Percentiles rank a stretch among this genome's conserved stretches.
Conservation (phyloP, 2,113 vertebrate genomes). For the Tetrao urogallus region DNA sequence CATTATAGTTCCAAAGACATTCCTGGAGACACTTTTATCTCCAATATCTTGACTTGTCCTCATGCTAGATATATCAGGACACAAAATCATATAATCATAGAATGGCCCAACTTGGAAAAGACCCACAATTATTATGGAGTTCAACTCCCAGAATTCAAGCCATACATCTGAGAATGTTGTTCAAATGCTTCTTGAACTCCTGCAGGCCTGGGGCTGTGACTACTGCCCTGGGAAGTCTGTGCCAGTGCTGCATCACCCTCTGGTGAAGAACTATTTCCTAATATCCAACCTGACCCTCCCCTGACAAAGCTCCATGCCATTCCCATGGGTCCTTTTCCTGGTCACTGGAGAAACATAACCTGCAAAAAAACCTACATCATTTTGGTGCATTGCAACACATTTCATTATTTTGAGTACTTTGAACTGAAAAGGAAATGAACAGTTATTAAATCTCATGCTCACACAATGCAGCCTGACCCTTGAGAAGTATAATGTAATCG, state of each 20-base stretch:
- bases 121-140: not conserved
- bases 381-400: not conserved
- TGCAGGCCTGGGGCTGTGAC: not conserved
- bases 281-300: no score
- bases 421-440: not conserved
- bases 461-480: not conserved
- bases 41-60: rapidly evolving
- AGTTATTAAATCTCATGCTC: not conserved
- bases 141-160: not conserved
- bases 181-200: not conserved
- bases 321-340: no score
- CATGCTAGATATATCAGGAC: not conserved
- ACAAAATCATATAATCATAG: not conserved
- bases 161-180: not conserved
- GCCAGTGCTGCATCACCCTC: not conserved
- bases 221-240: not conserved
- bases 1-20: not conserved
- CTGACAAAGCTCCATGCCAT: no score
- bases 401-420: not conserved
- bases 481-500: rapidly evolving
- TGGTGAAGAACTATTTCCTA: not conserved
- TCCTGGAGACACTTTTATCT: not conserved
- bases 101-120: not conserved
- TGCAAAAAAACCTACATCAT: not conserved
- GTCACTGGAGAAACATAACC: not conserved